Conservation (phyloP, 2,113 vertebrate species). For the Jaculus jaculus region DNA sequence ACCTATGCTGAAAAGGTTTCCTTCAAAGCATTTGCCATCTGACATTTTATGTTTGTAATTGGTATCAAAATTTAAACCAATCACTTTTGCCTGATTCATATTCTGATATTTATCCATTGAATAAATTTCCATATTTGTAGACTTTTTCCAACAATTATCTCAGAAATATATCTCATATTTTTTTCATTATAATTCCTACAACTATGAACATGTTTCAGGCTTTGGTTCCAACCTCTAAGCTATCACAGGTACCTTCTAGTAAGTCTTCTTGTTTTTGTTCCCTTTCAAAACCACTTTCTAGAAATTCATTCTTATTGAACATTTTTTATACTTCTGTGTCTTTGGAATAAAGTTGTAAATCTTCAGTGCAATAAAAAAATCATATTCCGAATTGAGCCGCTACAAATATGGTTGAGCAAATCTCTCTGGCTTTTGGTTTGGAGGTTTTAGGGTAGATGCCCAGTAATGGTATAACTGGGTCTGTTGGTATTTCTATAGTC, state of each 20-base stretch:
- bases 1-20: not conserved
- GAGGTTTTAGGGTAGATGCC: too few species aligned
- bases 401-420: too few species aligned
- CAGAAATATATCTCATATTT: not conserved
- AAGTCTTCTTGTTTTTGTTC: not conserved
- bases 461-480: too few species aligned
- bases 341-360: not conserved
- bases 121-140: not conserved
- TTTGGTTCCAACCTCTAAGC: not conserved
- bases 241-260: not conserved
- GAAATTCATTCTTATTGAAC: not conserved
- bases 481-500: too few species aligned
- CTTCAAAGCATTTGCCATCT: not conserved
- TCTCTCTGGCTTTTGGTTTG: too few species aligned
- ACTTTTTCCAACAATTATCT: not conserved
- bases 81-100: not conserved
- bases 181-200: constrained; percentile 20
- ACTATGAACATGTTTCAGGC: not conserved
- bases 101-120: not conserved
- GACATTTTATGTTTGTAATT: not conserved
- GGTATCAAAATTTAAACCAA: not conserved
- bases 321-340: not conserved
- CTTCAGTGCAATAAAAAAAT: not conserved
- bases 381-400: too few species aligned
- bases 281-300: not conserved